Percentiles rank a stretch among this genome's conserved stretches.
Evolutionary conservation across 2,888 invertebrate genomes (phyloP).

Genomic region (Lasioglossum leucozonium): DNA sequence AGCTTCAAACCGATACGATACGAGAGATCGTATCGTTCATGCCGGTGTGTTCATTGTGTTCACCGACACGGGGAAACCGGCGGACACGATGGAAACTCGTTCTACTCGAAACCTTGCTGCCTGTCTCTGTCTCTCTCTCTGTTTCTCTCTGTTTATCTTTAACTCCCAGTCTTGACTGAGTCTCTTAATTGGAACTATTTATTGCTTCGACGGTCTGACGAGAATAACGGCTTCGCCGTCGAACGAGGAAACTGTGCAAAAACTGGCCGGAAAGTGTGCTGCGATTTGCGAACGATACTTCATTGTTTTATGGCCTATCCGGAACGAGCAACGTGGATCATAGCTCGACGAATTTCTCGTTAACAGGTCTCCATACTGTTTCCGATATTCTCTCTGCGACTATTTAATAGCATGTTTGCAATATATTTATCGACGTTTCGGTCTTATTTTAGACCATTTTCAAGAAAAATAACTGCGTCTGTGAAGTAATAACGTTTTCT

Average conservation of each 20-base stretch:
- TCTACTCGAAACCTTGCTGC: not conserved
- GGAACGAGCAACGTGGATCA: not conserved
- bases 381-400: not conserved
- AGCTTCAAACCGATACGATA: constrained; percentile 37
- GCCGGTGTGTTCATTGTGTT: constrained; percentile 38
- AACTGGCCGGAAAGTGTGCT: not conserved
- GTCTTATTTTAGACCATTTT: no score
- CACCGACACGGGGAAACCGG: constrained; percentile 16
- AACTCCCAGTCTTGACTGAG: not conserved
- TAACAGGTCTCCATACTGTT: not conserved
- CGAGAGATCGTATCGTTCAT: constrained; percentile 31
- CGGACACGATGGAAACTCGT: constrained; percentile 21
- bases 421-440: no score
- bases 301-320: not conserved
- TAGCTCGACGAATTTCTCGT: not conserved
- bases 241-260: not conserved
- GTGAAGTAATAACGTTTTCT: no score
- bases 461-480: no score
- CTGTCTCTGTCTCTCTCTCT: not conserved
- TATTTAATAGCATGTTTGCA: no score
- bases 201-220: not conserved
- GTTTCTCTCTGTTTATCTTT: not conserved
- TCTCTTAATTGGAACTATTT: constrained; percentile 7
- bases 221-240: not conserved
- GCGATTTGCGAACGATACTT: not conserved